phyloP scores from a whole-genome alignment of 2,888 invertebrate species.

The Oscheius sp. region DNA sequence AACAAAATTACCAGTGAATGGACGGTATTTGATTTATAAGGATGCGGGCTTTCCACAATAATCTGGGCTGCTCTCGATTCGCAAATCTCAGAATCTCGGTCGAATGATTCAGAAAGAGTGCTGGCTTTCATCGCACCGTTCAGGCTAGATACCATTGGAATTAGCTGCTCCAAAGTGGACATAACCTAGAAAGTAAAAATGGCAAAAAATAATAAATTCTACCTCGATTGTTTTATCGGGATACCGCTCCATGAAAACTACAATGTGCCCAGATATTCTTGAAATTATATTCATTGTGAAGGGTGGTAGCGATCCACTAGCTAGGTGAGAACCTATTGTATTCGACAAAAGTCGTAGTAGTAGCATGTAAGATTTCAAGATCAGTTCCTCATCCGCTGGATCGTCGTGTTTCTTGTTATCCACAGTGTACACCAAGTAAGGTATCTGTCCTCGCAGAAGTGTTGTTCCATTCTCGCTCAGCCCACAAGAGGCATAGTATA shows the following conservation, averaged over 20 bases:
- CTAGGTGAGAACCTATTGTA: constrained; percentile 56
- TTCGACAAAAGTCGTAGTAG: constrained; percentile 61
- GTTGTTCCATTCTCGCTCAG: constrained; percentile 82
- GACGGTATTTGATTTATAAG: constrained; percentile 83
- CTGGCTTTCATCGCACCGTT: constrained; percentile 50
- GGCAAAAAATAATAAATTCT: neutral
- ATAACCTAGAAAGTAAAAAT: constrained; percentile 46
- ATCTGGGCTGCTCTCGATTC: constrained; percentile 43
- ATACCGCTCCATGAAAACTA: constrained; percentile 66
- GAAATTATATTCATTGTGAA: constrained; percentile 42
- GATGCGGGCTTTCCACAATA: constrained; percentile 88
- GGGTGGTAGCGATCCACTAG: constrained; percentile 34
- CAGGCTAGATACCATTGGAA: constrained; percentile 62
- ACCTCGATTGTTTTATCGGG: constrained; percentile 51
- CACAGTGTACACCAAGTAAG: constrained; percentile 85
- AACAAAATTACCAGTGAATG: constrained; percentile 45
- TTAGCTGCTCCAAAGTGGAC: constrained; percentile 67
- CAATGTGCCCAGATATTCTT: constrained; percentile 59
- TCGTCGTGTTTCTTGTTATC: constrained; percentile 32
- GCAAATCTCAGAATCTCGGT: constrained; percentile 41
- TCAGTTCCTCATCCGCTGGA: constrained; percentile 21
- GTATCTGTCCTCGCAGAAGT: constrained; percentile 91
- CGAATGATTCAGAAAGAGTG: constrained; percentile 35
- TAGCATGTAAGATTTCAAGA: constrained; percentile 49
- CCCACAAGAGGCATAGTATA: constrained; percentile 59